Evolutionary conservation across 2,888 invertebrate species (phyloP).

Genomic region (Polia nebulosa): DNA sequence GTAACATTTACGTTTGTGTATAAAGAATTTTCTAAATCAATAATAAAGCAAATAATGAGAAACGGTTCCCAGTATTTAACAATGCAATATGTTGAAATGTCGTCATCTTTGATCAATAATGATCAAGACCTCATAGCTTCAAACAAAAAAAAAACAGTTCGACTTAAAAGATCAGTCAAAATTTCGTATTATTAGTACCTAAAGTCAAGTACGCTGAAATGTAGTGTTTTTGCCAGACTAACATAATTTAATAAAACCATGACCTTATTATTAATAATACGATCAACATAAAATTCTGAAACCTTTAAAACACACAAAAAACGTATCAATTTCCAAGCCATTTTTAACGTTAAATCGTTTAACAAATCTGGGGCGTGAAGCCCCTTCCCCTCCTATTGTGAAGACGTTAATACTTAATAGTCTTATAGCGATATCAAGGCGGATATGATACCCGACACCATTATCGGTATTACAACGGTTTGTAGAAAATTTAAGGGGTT

Average conservation of each 20-base stretch:
- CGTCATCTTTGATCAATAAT: too few relatives aligned
- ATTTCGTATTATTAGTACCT: too few relatives aligned
- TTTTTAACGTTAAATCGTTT: slow-evolving; percentile 50
- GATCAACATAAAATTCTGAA: slow-evolving; percentile 15
- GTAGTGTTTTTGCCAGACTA: not conserved
- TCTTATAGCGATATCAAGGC: slow-evolving; percentile 26
- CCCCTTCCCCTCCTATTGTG: slow-evolving; percentile 20
- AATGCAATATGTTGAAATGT: too few relatives aligned
- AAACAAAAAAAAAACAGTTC: not conserved
- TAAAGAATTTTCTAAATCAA: too few relatives aligned
- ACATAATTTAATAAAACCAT: slow-evolving; percentile 1
- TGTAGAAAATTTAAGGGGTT: slow-evolving; percentile 10
- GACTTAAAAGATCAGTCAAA: too few relatives aligned
- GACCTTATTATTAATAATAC: not conserved
- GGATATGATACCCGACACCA: slow-evolving; percentile 27
- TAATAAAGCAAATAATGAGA: too few relatives aligned
- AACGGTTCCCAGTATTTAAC: too few relatives aligned
- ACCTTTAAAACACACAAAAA: slow-evolving; percentile 27
- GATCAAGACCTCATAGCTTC: not conserved
- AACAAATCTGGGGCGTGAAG: slow-evolving; percentile 43
- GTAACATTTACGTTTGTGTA: not conserved
- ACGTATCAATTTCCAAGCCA: slow-evolving; percentile 32
- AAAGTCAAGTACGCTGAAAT: too few relatives aligned
- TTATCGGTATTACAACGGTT: slow-evolving; percentile 4
- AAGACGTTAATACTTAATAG: slow-evolving; percentile 28